A percentile compares a stretch with the other conserved stretches of the same genome.
phyloP scores from a whole-genome alignment of 2,113 vertebrate species.

The Megaceryle torquata region DNA sequence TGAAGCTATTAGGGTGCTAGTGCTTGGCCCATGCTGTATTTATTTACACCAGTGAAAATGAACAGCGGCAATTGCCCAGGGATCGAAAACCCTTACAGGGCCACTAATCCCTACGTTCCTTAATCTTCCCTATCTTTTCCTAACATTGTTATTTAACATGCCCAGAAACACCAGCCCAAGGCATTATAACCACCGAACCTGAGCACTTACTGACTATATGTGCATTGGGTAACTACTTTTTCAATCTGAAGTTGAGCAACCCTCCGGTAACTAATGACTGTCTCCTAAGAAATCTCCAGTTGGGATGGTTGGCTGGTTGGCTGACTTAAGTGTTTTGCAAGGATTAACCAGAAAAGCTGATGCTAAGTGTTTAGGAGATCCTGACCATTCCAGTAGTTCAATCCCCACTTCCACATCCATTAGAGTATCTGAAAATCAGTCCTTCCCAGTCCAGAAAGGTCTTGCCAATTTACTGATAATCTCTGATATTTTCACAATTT shows the following conservation, averaged over 20 bases:
- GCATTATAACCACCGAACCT: background rate
- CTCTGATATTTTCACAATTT: background rate
- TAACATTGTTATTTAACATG: background rate
- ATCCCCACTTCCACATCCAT: background rate
- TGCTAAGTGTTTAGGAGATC: background rate
- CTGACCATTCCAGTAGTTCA: background rate
- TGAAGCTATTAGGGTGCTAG: background rate
- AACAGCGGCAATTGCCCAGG: background rate
- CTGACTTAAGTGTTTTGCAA: background rate
- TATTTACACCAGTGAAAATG: background rate
- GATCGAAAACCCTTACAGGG: background rate
- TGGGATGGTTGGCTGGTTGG: background rate
- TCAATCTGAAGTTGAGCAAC: background rate
- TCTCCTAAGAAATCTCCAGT: background rate
- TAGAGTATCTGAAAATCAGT: background rate
- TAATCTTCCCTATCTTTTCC: background rate
- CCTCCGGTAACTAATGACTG: background rate
- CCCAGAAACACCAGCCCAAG: background rate
- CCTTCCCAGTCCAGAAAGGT: background rate
- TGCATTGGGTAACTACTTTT: background rate
- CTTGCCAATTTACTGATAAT: background rate
- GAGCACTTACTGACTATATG: background rate
- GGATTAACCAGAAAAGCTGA: background rate
- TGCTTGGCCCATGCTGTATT: background rate
- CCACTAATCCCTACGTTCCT: background rate